Percentiles rank a stretch among this genome's conserved stretches.
Conservation (phyloP, 2,113 vertebrate genomes). For the Caretta caretta region DNA sequence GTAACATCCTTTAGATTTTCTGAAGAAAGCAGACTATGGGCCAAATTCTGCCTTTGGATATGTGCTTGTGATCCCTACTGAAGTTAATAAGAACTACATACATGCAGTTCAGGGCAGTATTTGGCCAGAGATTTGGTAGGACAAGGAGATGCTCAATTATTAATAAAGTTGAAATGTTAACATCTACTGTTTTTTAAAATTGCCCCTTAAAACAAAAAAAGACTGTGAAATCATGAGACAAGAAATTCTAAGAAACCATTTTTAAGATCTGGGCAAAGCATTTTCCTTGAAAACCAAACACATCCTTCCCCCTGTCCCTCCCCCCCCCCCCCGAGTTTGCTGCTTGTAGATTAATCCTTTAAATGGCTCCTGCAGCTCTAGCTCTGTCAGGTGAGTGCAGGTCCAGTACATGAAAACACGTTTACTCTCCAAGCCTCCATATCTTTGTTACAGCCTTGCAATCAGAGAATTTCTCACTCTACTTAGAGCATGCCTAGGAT, state of each 20-base stretch:
- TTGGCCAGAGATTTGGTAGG: background rate
- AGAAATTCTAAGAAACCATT: conserved; percentile 42
- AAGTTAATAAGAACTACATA: background rate
- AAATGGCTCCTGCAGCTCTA: background rate
- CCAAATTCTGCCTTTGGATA: background rate
- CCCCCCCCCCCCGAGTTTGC: background rate
- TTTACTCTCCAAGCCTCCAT: background rate
- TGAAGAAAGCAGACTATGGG: background rate
- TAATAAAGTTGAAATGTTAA: background rate
- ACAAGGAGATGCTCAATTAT: conserved; percentile 51
- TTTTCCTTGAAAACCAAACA: conserved; percentile 20
- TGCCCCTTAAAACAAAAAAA: background rate
- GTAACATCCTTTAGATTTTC: background rate
- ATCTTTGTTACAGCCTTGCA: background rate
- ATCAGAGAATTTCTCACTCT: background rate
- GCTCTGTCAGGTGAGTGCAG: background rate
- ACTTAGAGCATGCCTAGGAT: background rate
- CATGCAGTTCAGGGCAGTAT: background rate
- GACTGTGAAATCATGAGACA: background rate
- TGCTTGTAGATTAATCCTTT: conserved; percentile 49
- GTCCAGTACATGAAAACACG: background rate
- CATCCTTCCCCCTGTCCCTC: background rate
- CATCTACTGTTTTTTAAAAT: background rate
- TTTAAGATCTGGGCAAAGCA: conserved; percentile 49
- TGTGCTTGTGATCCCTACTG: background rate